Evolutionary conservation across 1,140 invertebrate species (phyloP).

Genomic region (Wasmannia auropunctata): DNA sequence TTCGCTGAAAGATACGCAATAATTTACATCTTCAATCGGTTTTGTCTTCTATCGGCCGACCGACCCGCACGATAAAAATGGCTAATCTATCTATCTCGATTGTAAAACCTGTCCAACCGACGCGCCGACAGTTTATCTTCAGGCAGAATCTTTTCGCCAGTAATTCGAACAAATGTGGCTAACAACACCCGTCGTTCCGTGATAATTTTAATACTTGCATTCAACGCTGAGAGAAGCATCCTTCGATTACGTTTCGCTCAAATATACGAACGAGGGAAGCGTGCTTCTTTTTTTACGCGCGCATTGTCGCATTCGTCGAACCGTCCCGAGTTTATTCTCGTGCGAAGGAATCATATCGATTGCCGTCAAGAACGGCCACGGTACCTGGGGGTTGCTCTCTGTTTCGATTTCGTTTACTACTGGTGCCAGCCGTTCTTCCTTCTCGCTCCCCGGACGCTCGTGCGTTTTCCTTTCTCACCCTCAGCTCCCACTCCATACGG

Average conservation of each 20-base stretch:
- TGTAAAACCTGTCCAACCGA: slow-evolving; percentile 55
- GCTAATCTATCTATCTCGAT: slow-evolving; percentile 61
- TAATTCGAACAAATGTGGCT: not conserved
- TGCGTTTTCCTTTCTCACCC: slow-evolving; percentile 67
- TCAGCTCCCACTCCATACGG: slow-evolving; percentile 76
- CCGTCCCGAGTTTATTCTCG: slow-evolving; percentile 74
- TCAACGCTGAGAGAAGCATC: not conserved
- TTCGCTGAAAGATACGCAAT: slow-evolving; percentile 47
- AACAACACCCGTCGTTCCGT: not conserved
- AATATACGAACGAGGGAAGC: slow-evolving; percentile 29
- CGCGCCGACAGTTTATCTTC: slow-evolving; percentile 34
- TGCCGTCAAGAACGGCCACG: slow-evolving; percentile 54
- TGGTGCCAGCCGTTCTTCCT: not conserved
- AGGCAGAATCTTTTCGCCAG: not conserved
- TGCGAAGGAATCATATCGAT: slow-evolving; percentile 70
- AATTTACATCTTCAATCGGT: slow-evolving; percentile 50
- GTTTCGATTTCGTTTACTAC: slow-evolving; percentile 70
- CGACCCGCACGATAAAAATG: slow-evolving; percentile 51
- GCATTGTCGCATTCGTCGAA: slow-evolving; percentile 68
- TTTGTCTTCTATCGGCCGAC: slow-evolving; percentile 39
- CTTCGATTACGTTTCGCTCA: not conserved
- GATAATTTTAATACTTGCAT: not conserved
- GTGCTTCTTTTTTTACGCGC: slow-evolving; percentile 71
- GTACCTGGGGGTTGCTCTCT: slow-evolving; percentile 35
- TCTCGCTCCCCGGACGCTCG: not conserved